Conservation (phyloP, 1,140 invertebrate genomes). For the Venturia canescens region DNA sequence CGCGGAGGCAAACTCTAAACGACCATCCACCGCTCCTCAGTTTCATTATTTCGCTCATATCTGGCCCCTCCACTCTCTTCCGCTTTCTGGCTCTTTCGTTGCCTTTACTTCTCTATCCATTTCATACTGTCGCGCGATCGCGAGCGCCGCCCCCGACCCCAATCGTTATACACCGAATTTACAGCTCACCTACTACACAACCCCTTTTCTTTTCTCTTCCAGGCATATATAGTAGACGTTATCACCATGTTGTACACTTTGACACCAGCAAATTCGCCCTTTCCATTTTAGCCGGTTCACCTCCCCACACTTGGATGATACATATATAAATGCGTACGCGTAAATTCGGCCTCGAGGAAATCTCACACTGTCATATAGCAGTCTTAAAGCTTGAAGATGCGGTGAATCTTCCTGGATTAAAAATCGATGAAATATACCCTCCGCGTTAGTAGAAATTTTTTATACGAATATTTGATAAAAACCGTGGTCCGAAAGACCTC, state of each 20-base stretch:
- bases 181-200: slow-evolving; percentile 65
- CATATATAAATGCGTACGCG: not conserved
- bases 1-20: slow-evolving; percentile 28
- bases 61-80: not conserved
- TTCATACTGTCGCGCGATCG: not conserved
- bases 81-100: not conserved
- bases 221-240: not conserved
- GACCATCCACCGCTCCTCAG: slow-evolving; percentile 18
- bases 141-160: slow-evolving; percentile 46
- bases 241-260: slow-evolving; percentile 22
- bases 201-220: not conserved
- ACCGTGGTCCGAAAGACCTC: too few relatives aligned
- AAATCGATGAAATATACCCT: not conserved
- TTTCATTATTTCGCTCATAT: slow-evolving; percentile 21
- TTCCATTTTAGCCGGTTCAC: not conserved
- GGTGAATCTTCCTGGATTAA: not conserved
- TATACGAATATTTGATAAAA: slow-evolving; percentile 33
- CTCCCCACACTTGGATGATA: too few relatives aligned
- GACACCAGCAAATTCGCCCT: slow-evolving; percentile 10
- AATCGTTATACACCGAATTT: slow-evolving; percentile 75
- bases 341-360: not conserved
- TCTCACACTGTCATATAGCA: not conserved
- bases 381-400: slow-evolving; percentile 23
- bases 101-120: not conserved
- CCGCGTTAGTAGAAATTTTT: not conserved